phyloP scores from a whole-genome alignment of 1,140 invertebrate genomes.

The Pygmarrhopalites habei region DNA sequence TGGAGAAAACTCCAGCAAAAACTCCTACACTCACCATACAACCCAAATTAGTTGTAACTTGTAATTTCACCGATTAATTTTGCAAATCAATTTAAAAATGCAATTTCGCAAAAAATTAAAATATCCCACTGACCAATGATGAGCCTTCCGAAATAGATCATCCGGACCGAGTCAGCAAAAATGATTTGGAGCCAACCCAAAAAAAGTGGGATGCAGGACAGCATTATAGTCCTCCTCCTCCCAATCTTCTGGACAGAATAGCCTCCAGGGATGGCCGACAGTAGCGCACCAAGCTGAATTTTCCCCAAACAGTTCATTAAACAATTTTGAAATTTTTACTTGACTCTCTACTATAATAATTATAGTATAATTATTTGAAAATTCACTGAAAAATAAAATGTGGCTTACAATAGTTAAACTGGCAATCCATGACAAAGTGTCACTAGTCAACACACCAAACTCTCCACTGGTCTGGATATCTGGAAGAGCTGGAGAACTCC shows the following conservation, averaged over 20 bases:
- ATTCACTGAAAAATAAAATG: too few relatives aligned
- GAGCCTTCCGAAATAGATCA: constrained; percentile 60
- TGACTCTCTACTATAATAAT: too few relatives aligned
- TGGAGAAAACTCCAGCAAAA: constrained; percentile 28
- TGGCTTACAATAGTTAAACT: constrained; percentile 8
- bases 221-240: not conserved
- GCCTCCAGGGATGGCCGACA: not conserved
- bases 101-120: too few relatives aligned
- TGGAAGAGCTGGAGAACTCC: constrained; percentile 65
- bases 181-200: constrained; percentile 69
- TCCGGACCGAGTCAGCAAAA: constrained; percentile 51
- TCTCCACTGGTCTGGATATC: constrained; percentile 49
- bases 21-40: too few relatives aligned
- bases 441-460: constrained; percentile 47
- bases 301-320: too few relatives aligned
- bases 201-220: not conserved
- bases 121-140: too few relatives aligned
- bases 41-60: too few relatives aligned
- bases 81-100: too few relatives aligned
- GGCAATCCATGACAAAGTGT: constrained; percentile 11
- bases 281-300: not conserved
- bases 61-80: too few relatives aligned
- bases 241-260: not conserved
- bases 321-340: too few relatives aligned
- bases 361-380: too few relatives aligned